These are phyloP conservation scores for Microdon myrmicae DNA, from an alignment of 2,888 invertebrate species.

Conservation along the genomic window DNA sequence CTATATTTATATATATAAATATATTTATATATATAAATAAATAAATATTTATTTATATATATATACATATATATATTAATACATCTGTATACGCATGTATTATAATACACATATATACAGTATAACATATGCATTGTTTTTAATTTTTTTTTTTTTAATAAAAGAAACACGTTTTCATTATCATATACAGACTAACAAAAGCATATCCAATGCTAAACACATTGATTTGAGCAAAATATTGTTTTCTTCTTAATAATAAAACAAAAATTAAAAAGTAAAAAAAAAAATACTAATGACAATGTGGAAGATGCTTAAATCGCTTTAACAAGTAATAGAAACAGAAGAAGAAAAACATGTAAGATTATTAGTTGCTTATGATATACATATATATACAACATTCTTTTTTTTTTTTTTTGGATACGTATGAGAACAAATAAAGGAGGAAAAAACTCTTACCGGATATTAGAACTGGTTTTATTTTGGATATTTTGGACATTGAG, in stretches of 20 bases:
- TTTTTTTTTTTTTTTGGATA: constrained; percentile 19
- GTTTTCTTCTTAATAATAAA: constrained; percentile 8
- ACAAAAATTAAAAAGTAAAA: constrained; percentile 9
- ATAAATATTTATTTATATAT: constrained; percentile 6
- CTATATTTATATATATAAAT: too few relatives aligned
- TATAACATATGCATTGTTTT: too few relatives aligned
- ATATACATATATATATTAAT: constrained; percentile 1
- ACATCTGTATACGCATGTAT: neutral
- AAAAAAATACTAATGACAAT: constrained; percentile 12
- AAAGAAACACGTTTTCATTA: constrained; percentile 40
- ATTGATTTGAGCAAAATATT: constrained; percentile 34
- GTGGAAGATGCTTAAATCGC: constrained; percentile 19
- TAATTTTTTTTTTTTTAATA: constrained; percentile 6
- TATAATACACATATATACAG: too few relatives aligned
- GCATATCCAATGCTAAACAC: constrained; percentile 39
- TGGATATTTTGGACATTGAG: constrained; percentile 48
- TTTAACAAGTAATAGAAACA: constrained; percentile 22
- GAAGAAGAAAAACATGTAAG: constrained; percentile 1
- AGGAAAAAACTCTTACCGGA: constrained; percentile 60
- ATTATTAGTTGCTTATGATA: constrained; percentile 9
- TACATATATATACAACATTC: constrained; percentile 25
- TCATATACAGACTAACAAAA: constrained; percentile 36
- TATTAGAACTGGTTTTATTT: constrained; percentile 57
- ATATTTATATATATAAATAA: constrained; percentile 4
- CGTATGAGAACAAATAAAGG: constrained; percentile 43